Percentiles rank a stretch among this genome's conserved stretches.
These are phyloP conservation scores for Osedax fenrisi DNA, from an alignment of 2,888 invertebrate species.

Conservation along the genomic window DNA sequence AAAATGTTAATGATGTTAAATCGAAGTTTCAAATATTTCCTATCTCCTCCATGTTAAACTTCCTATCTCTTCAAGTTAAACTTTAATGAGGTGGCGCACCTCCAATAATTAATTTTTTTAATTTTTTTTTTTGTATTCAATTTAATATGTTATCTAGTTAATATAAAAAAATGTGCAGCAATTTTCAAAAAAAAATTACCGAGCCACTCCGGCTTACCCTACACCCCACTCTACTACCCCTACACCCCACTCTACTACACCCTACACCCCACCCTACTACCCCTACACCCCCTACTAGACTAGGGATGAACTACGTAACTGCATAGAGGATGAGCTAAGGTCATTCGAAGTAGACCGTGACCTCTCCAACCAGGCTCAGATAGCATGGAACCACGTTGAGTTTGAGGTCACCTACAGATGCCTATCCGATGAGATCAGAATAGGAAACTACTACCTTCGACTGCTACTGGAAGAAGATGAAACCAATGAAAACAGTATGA, in stretches of 20 bases:
- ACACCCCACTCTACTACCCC: background rate
- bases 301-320: slow-evolving; percentile 79
- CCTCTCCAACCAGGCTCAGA: slow-evolving; percentile 57
- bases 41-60: no score
- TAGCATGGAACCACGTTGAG: slow-evolving; percentile 94
- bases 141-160: no score
- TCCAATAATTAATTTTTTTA: no score
- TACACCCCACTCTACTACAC: background rate
- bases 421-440: slow-evolving; percentile 86
- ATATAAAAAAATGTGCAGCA: no score
- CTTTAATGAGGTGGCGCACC: no score
- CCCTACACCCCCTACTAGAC: slow-evolving; percentile 57
- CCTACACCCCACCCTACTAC: background rate
- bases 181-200: no score
- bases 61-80: no score
- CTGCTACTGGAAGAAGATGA: slow-evolving; percentile 76
- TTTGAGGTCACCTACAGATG: slow-evolving; percentile 82
- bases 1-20: no score
- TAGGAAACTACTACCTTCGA: slow-evolving; percentile 92
- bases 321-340: slow-evolving; percentile 80
- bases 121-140: no score
- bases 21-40: no score
- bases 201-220: no score
- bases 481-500: slow-evolving; percentile 56
- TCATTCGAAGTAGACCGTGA: slow-evolving; percentile 80